phyloP scores from a whole-genome alignment of 2,888 invertebrate genomes.

The Drosophila lutescens region DNA sequence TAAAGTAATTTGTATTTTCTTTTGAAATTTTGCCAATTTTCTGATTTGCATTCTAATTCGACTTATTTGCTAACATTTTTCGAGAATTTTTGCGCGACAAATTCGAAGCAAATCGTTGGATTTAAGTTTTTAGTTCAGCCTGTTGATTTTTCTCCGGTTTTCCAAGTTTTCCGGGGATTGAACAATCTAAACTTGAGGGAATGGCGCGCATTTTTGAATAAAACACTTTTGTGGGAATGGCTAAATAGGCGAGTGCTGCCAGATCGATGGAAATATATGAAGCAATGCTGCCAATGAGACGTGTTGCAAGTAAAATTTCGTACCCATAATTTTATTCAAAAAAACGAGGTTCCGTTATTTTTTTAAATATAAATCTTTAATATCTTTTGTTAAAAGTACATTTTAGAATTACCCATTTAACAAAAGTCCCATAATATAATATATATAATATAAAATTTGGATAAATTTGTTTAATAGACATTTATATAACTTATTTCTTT shows the following conservation, averaged over 20 bases:
- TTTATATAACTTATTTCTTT: background rate
- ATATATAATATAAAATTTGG: too few species aligned
- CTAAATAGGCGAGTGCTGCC: background rate
- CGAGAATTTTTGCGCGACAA: too few species aligned
- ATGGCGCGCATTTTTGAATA: background rate
- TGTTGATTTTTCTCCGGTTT: too few species aligned
- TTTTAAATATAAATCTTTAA: background rate
- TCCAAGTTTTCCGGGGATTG: too few species aligned
- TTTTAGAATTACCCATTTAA: too few species aligned
- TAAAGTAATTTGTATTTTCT: background rate
- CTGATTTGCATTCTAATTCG: slow-evolving; percentile 1
- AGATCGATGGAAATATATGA: background rate
- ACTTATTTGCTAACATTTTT: background rate
- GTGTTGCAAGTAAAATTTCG: background rate
- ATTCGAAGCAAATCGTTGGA: too few species aligned
- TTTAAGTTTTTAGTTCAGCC: too few species aligned
- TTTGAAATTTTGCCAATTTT: background rate
- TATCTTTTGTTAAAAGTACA: too few species aligned
- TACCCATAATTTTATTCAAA: background rate
- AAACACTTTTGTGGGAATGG: background rate
- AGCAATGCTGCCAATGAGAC: background rate
- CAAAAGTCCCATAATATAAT: too few species aligned
- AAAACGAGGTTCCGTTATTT: background rate
- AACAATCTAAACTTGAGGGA: too few species aligned
- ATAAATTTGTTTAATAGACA: too few species aligned